Base-by-base conservation (phyloP, 2,113 vertebrate species). In the Gymnocephalus cernua region DNA sequence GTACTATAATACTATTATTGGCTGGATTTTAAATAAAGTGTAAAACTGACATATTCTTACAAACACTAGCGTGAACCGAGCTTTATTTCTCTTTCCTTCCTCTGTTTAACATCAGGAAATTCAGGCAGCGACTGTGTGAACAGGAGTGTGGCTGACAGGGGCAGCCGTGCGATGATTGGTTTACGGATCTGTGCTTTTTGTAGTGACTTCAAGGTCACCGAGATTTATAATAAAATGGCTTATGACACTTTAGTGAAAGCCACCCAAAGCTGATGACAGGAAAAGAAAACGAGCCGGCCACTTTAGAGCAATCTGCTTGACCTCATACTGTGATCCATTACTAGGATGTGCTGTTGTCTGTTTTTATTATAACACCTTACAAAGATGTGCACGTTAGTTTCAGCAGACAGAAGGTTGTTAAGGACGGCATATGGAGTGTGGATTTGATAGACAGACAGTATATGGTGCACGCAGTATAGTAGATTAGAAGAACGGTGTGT, bases 191-290 rank as follows among this genome's bases (percentile, higher is more conserved):
- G 94, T 86, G 88, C 96, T 96, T 97, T 96, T 95, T 96, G 96
- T 94, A 94, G 96, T 95, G 95, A 96, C 95, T 96, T 96, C 95
- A 97, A 98, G 97, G 96, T 98, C 96, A 93, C 94, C 84, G 53
- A 95, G 96, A 98, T 99, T 98, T 97, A 99, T 67, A 95, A 96
- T 96, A 95, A 95, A 95, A 96, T 95, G 95, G 95, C 95, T 95
- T 93, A 85, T 93, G 95, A 93, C 91, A 95, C 95, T 96, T 97
- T 96, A 97, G 95, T 93, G 93, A 96, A 93, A 94, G 92, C 90
- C 93, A 94, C 95, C 95, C 94, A 95, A 80, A 93, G 95, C 95
- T 96, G 95, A 97, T 96, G 97, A 96, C 96, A 96, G 95, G 70
- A 71, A 82, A 73, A 80, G 78, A 87, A 96, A 96, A 93, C 73